These are phyloP conservation scores for Trogon melanurus DNA, from an alignment of 2,113 vertebrate species.

Conservation along the genomic window DNA sequence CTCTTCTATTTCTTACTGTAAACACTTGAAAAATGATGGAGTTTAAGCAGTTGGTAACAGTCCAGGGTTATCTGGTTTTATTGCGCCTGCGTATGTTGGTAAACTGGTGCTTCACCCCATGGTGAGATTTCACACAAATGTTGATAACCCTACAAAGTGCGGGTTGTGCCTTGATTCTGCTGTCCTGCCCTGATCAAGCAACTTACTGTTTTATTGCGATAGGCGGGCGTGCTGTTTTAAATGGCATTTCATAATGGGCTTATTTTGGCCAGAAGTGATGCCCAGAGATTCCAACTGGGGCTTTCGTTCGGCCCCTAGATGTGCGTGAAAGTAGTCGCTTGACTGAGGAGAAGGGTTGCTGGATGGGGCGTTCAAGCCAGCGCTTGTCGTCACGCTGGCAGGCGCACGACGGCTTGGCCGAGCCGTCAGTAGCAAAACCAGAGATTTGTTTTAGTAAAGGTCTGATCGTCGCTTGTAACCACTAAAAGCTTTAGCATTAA, in stretches of 20 bases:
- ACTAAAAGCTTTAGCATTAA: slow-evolving; percentile 39
- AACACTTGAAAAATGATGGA: neutral
- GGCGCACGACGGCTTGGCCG: neutral
- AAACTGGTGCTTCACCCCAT: neutral
- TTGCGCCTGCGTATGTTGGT: neutral
- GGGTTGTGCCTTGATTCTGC: neutral
- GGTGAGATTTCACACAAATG: neutral
- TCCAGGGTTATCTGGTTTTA: neutral
- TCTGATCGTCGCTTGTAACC: slow-evolving; percentile 27
- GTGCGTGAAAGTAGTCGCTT: neutral
- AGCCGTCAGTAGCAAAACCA: neutral
- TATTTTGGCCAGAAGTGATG: neutral
- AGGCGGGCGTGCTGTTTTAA: neutral
- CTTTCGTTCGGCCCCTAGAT: neutral
- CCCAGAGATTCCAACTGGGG: neutral
- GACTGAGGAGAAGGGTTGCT: neutral
- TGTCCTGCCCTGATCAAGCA: neutral
- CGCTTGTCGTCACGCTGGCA: neutral
- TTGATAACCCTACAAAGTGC: neutral
- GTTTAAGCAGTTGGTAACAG: neutral
- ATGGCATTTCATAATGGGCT: neutral
- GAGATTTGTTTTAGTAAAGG: neutral
- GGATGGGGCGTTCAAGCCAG: neutral
- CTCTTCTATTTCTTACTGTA: neutral
- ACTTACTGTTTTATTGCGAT: neutral